A percentile compares a stretch with the other conserved stretches of the same genome.
phyloP scores from a whole-genome alignment of 2,797 vertebrate species.

The Cyprinodon diabolis region DNA sequence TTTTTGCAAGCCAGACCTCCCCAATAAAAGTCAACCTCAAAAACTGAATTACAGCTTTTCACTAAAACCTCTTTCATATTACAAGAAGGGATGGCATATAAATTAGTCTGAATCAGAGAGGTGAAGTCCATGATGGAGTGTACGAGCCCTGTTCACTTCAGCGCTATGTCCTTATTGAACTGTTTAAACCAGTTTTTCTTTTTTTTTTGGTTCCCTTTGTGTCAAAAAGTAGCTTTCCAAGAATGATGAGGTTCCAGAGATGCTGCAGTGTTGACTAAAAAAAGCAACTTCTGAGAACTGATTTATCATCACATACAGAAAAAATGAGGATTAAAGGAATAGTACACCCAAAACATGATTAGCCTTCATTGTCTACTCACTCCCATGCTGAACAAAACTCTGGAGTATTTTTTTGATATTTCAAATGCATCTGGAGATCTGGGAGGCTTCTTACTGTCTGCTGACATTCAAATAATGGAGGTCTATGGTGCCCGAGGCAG shows the following conservation, averaged over 20 bases:
- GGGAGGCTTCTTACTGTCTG: too few species aligned
- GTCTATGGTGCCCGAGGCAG: too few species aligned
- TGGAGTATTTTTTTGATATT: too few species aligned
- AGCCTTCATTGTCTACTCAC: too few species aligned
- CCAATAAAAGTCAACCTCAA: slow-evolving; percentile 17
- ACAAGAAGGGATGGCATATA: background rate
- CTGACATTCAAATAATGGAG: too few species aligned
- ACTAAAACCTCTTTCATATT: slow-evolving; percentile 23
- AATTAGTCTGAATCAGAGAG: slow-evolving; percentile 1
- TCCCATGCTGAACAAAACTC: too few species aligned
- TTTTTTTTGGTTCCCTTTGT: background rate
- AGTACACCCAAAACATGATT: too few species aligned
- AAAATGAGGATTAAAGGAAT: too few species aligned
- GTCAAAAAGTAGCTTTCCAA: background rate
- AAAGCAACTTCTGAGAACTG: background rate
- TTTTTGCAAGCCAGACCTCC: slow-evolving; percentile 33
- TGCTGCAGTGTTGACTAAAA: background rate
- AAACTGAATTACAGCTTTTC: slow-evolving; percentile 22
- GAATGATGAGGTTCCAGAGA: background rate
- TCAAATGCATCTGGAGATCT: too few species aligned
- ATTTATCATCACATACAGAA: background rate
- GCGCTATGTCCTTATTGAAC: background rate
- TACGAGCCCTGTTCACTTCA: background rate
- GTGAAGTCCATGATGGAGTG: slow-evolving; percentile 4
- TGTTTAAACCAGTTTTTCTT: background rate